These are phyloP conservation scores for Metopolophium dirhodum DNA, from an alignment of 1,140 invertebrate genomes.

Conservation along the genomic window DNA sequence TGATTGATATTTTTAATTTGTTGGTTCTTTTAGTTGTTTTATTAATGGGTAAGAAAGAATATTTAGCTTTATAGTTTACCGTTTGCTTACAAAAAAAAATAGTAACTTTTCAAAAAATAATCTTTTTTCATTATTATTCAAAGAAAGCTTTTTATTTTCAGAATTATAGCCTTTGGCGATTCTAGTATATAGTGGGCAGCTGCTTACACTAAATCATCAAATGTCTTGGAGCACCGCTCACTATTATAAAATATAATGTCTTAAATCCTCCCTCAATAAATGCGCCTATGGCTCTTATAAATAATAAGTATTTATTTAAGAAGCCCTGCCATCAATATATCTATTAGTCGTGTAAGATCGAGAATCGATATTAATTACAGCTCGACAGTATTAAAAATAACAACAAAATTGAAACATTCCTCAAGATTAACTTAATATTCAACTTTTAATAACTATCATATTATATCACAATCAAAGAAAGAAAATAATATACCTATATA, in stretches of 20 bases:
- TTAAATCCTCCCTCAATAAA: neutral
- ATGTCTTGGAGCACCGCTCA: neutral
- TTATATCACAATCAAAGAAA: neutral
- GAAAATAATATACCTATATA: neutral
- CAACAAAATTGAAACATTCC: neutral
- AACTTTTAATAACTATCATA: neutral
- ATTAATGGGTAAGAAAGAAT: neutral
- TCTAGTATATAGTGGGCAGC: neutral
- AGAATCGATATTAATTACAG: neutral
- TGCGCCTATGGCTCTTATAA: neutral
- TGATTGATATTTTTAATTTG: too few species aligned
- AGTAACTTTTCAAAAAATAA: neutral
- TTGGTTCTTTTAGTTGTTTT: neutral
- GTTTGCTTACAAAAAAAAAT: neutral
- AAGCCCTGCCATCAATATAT: neutral
- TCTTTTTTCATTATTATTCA: neutral
- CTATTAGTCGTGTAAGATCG: neutral
- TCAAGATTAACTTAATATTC: neutral
- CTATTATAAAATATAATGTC: neutral
- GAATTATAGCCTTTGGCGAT: neutral
- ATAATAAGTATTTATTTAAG: neutral
- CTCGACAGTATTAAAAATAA: neutral
- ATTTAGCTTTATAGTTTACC: neutral
- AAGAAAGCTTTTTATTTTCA: neutral
- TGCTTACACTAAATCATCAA: neutral